Evolutionary conservation across 2,888 invertebrate species (phyloP), one percentile per base, ranked within the genome.

Genomic region (Cryptus viduatorius): DNA sequence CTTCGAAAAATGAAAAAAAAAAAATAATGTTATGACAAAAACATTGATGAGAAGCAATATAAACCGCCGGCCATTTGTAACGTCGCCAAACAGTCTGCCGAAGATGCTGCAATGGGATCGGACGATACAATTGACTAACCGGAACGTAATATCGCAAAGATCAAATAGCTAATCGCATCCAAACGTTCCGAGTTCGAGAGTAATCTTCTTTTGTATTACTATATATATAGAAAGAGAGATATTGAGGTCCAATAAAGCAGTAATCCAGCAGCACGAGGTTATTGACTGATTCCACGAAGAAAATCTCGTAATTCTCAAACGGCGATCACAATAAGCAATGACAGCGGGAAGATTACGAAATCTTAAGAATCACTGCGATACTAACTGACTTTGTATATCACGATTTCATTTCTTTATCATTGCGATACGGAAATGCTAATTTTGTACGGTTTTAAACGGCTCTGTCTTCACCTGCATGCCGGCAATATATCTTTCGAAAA

Each of bases 31-130:
- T 67, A 37, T 14, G 65, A 56, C 19, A 14, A 5, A 37, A 7
- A 31, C 65, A 65, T n/a, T 16, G 29, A n/a, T 10, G 67, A 53
- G 44, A 56, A 65, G 19, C 44, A 7, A 37, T 37, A 37, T 37
- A 37, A 37, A 37, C 37, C 7, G 37, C 8, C 37, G 37, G 42
- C 42, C 19, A 59, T 44, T 44, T 12, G 46, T 31, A 29, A 4
- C 50, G 79, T 64, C 79, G 77, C 71, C 82, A 71, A 77, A 77
- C 82, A 67, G 82, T 82, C 82, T 82, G 82, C 53, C 7, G 46
- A 65, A 42, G 48, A 29, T 71, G 56, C 53, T 14, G 46, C 12
- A 65, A 65, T 19, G 31, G 7, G 31, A 31, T 14, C 65, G 12
- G 82, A 76, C 72, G 71, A 77, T 59, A 65, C 67, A 72, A 82